Evolutionary conservation across 2,113 vertebrate genomes (phyloP).

Genomic region (Oryzias woworae): DNA sequence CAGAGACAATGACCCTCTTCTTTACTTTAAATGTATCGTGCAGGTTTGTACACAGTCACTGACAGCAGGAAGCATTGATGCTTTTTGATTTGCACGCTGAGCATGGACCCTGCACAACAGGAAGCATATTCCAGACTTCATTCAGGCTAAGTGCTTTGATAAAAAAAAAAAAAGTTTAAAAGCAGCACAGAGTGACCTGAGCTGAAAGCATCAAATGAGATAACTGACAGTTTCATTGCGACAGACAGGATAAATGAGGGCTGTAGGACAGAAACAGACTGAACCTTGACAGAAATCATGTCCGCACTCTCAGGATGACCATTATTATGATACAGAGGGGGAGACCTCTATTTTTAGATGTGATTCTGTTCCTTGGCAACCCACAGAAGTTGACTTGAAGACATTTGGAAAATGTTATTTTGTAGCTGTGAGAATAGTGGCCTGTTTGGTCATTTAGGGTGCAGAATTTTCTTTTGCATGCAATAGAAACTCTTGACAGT

Average conservation of each 20-base stretch:
- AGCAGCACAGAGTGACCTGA: background rate
- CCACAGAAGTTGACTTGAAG: background rate
- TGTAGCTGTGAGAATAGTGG: background rate
- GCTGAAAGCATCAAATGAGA: background rate
- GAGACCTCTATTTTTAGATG: background rate
- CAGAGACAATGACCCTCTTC: too few species aligned
- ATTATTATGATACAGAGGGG: background rate
- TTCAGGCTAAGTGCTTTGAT: background rate
- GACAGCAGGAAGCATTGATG: too few species aligned
- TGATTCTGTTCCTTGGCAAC: constrained; percentile 13
- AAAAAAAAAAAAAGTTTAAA: background rate
- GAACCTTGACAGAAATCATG: constrained; percentile 1
- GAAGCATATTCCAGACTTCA: background rate
- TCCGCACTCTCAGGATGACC: background rate
- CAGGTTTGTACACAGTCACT: too few species aligned
- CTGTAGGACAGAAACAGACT: background rate
- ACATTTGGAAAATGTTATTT: background rate
- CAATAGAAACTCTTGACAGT: too few species aligned
- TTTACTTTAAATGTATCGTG: too few species aligned
- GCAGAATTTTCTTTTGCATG: too few species aligned
- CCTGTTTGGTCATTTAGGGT: background rate
- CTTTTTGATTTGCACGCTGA: too few species aligned
- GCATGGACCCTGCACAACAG: background rate
- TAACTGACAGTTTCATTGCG: constrained; percentile 1
- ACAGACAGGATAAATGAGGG: background rate